Evolutionary conservation across 2,888 invertebrate genomes (phyloP).

Genomic region (Drosophila infuscata): DNA sequence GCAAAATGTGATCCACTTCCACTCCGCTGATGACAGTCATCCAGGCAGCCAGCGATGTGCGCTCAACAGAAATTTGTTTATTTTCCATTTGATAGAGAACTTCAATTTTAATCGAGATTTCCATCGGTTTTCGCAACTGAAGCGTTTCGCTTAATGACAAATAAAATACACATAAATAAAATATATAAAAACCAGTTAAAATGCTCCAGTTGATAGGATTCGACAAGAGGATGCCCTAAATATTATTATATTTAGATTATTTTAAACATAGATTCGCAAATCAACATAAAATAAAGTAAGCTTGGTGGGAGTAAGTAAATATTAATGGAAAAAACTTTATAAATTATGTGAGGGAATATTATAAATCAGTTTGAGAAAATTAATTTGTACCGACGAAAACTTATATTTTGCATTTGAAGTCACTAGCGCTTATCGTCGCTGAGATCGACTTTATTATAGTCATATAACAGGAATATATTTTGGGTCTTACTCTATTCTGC

Average conservation of each 20-base stretch:
- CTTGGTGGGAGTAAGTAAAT: too few species aligned
- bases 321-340: background rate
- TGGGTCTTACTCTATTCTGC: background rate
- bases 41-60: constrained; percentile 33
- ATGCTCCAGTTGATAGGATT: background rate
- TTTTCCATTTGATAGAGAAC: constrained; percentile 70
- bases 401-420: background rate
- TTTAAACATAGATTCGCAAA: background rate
- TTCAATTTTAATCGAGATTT: constrained; percentile 57
- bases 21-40: constrained; percentile 32
- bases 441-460: background rate
- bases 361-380: background rate
- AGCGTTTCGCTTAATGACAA: constrained; percentile 32
- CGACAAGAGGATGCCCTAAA: background rate
- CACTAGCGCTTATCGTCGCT: background rate
- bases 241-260: background rate
- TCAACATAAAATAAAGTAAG: too few species aligned
- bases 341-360: fast-evolving
- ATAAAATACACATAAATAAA: constrained; percentile 7
- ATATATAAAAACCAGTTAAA: background rate
- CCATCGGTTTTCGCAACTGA: constrained; percentile 43
- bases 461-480: background rate
- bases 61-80: constrained; percentile 71
- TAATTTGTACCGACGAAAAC: too few species aligned
- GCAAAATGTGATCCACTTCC: constrained; percentile 33